Conservation (phyloP, 2,797 vertebrate species). For the Furcifer pardalis region DNA sequence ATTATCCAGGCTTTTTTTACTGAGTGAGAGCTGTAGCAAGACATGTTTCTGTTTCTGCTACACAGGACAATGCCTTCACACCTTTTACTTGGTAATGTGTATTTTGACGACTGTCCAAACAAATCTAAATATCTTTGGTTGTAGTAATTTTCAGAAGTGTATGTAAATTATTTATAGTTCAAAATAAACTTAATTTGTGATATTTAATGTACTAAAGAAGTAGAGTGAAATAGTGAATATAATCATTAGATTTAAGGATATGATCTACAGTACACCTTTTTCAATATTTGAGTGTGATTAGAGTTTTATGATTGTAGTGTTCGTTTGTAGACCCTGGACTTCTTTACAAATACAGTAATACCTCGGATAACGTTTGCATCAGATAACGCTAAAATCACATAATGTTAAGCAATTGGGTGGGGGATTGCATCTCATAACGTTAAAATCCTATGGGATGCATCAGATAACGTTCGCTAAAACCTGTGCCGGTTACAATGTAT, state of each 20-base stretch:
- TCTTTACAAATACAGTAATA: not conserved
- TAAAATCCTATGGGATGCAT: no score
- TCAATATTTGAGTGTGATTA: not conserved
- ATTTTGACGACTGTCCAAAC: conserved; percentile 15
- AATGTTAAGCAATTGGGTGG: no score
- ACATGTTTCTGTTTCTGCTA: not conserved
- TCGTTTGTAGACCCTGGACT: not conserved
- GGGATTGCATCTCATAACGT: no score
- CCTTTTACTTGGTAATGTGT: not conserved
- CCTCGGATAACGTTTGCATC: no score
- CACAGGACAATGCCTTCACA: not conserved
- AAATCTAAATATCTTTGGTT: not conserved
- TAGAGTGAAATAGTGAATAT: not conserved
- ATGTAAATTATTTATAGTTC: not conserved
- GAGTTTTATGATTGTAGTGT: not conserved
- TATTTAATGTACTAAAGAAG: not conserved
- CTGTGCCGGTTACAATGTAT: no score
- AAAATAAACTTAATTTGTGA: not conserved
- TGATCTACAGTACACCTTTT: not conserved
- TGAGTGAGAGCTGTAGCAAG: not conserved
- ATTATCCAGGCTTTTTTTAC: not conserved
- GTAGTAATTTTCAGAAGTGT: not conserved
- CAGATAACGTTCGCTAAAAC: no score
- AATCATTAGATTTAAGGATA: not conserved
- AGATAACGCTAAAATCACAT: no score